A percentile compares a stretch with the other conserved stretches of the same genome.
phyloP scores from a whole-genome alignment of 2,797 vertebrate genomes.

The Aplochiton taeniatus region DNA sequence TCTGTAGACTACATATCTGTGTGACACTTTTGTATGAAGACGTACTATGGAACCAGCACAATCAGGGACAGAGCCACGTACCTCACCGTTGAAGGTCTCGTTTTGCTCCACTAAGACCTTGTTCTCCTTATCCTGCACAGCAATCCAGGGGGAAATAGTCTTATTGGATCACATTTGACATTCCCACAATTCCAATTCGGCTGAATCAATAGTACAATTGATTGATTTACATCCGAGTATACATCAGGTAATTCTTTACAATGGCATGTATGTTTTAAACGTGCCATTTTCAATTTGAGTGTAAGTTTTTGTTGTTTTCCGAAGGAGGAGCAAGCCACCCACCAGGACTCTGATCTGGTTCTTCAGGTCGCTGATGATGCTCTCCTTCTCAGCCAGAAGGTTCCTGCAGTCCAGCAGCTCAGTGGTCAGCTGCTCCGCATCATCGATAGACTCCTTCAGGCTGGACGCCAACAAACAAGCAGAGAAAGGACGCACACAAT shows the following conservation, averaged over 20 bases:
- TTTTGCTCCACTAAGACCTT: slow-evolving; percentile 17
- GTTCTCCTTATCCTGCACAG: slow-evolving; percentile 36
- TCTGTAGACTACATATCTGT: no score
- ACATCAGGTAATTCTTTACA: no score
- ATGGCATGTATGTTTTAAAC: no score
- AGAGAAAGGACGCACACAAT: background rate
- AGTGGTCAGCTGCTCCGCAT: slow-evolving; percentile 20
- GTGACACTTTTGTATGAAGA: no score
- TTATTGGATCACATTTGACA: background rate
- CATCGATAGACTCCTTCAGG: slow-evolving; percentile 23
- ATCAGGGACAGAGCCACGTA: slow-evolving; percentile 6
- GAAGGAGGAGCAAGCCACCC: slow-evolving; percentile 4
- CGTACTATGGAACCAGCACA: no score
- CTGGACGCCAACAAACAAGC: slow-evolving; percentile 20
- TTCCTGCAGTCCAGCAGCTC: slow-evolving; percentile 23
- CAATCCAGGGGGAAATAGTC: background rate
- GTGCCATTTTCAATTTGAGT: no score
- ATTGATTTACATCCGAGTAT: no score
- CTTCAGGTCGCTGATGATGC: background rate
- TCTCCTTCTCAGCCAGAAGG: slow-evolving; percentile 25
- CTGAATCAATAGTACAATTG: no score
- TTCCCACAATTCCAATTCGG: no score
- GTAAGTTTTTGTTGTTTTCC: no score
- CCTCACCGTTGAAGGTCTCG: slow-evolving; percentile 26
- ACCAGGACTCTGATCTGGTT: slow-evolving; percentile 29